Conservation (phyloP, 2,113 vertebrate species). For the Rhabdornis inornatus region DNA sequence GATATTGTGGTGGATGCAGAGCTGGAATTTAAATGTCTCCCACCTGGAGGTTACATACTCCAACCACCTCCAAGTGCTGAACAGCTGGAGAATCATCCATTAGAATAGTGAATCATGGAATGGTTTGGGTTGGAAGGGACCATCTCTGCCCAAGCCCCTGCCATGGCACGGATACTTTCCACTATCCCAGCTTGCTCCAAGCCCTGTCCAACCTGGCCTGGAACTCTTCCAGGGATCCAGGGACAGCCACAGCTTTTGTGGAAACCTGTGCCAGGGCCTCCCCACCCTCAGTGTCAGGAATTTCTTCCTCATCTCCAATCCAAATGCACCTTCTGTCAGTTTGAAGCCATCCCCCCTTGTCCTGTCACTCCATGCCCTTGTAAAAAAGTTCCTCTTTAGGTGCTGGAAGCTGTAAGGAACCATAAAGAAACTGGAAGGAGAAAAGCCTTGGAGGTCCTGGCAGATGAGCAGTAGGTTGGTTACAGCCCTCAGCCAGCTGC, state of each 20-base stretch:
- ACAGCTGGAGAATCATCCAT: neutral
- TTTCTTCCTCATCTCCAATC: neutral
- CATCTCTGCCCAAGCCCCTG: fast-evolving
- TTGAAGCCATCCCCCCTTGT: neutral
- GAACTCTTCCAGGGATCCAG: fast-evolving
- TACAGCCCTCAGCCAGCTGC: neutral
- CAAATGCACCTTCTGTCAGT: neutral
- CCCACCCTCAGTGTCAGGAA: fast-evolving
- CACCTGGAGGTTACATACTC: fast-evolving
- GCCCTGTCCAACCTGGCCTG: fast-evolving
- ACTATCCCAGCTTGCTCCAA: fast-evolving
- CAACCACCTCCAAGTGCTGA: neutral
- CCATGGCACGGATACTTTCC: neutral
- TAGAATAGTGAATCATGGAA: neutral
- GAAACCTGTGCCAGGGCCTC: neutral
- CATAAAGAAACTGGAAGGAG: neutral
- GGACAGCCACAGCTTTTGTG: neutral
- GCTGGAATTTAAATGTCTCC: neutral
- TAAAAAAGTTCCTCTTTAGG: neutral
- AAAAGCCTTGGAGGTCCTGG: neutral
- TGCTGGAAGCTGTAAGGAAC: neutral
- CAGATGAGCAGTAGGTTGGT: neutral
- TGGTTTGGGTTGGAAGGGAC: neutral
- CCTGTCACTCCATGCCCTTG: neutral
- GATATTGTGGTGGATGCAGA: neutral